phyloP scores from a whole-genome alignment of 2,113 vertebrate genomes.

The Felis catus region F.catus_Fca126_mat1.0 CM031417.1:46597001-46597500 shows the following conservation, averaged over 20 bases:
- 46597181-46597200: conserved; percentile 78
- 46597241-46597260: conserved; percentile 99
- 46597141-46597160: conserved; percentile 69
- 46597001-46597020: not conserved
- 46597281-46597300: conserved; percentile 99
- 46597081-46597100: not conserved
- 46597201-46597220: conserved; percentile 94
- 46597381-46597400: not conserved
- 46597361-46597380: not conserved
- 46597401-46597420: not conserved
- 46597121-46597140: conserved; percentile 83
- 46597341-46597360: not conserved
- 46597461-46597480: not conserved
- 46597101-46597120: conserved; percentile 65
- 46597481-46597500: not conserved
- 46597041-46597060: not conserved
- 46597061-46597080: not conserved
- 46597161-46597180: conserved; percentile 71
- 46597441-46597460: not conserved
- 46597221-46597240: conserved; percentile 99
- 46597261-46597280: conserved; percentile 98
- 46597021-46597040: not conserved
- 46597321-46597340: not conserved
- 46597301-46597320: conserved; percentile 97
- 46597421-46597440: not conserved